phyloP scores from a whole-genome alignment of 2,113 vertebrate species.

The Recurvirostra avosetta region DNA sequence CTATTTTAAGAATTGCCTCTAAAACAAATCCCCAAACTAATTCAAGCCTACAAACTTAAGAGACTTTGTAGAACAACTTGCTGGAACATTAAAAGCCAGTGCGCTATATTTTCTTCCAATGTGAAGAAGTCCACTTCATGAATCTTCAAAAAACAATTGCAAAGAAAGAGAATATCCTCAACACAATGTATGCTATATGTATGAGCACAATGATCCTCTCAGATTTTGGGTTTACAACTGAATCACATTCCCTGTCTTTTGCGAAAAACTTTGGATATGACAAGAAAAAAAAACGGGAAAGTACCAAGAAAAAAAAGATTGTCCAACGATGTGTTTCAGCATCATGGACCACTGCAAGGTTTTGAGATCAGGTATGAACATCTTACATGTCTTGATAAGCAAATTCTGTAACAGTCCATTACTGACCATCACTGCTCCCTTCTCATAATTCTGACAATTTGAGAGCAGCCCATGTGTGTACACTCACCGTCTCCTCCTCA shows the following conservation, averaged over 20 bases:
- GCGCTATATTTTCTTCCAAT: neutral
- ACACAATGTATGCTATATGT: fast-evolving
- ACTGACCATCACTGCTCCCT: neutral
- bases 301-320: neutral
- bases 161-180: neutral
- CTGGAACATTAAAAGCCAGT: neutral
- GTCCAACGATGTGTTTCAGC: neutral
- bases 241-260: neutral
- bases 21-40: neutral
- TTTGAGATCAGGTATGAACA: neutral
- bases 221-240: neutral
- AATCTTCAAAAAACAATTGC: neutral
- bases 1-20: neutral
- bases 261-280: neutral
- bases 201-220: neutral
- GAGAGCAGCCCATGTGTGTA: neutral
- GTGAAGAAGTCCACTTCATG: neutral
- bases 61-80: neutral
- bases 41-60: neutral
- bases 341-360: neutral
- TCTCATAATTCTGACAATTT: neutral
- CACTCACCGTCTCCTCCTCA: neutral
- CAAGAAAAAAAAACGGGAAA: neutral
- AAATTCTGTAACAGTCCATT: neutral
- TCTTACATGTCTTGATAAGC: neutral